Conservation (phyloP, 2,888 invertebrate species). For the Hirtodrosophila duncani region DNA sequence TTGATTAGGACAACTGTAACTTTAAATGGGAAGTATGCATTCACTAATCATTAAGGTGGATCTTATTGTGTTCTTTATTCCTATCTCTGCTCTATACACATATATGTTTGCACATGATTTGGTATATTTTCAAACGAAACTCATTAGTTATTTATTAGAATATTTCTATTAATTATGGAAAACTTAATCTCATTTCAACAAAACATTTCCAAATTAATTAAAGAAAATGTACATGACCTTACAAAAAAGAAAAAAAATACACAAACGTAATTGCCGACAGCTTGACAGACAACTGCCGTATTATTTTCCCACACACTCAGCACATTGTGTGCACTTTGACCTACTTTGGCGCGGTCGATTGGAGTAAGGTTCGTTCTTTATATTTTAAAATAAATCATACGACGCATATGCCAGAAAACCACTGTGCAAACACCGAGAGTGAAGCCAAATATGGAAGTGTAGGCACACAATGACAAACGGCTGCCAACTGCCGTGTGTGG, state of each 20-base stretch:
- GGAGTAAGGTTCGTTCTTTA: constrained; percentile 26
- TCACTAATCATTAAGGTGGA: too few relatives aligned
- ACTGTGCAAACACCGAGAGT: constrained; percentile 42
- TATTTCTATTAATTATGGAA: too few relatives aligned
- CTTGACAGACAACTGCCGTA: constrained; percentile 2
- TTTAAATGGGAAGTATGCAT: too few relatives aligned
- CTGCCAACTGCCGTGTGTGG: constrained; percentile 8
- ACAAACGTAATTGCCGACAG: constrained; percentile 16
- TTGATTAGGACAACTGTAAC: too few relatives aligned
- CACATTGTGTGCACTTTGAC: constrained; percentile 29
- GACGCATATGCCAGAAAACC: constrained; percentile 50
- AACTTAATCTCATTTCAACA: background rate
- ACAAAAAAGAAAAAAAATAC: constrained; percentile 12
- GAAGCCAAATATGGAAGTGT: constrained; percentile 9
- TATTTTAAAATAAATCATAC: constrained; percentile 65
- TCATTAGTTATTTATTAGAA: too few relatives aligned
- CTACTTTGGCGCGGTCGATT: constrained; percentile 23
- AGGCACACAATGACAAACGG: constrained; percentile 15
- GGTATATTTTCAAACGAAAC: too few relatives aligned
- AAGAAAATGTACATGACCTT: background rate
- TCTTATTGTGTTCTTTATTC: too few relatives aligned
- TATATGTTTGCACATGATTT: too few relatives aligned
- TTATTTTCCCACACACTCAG: constrained; percentile 1
- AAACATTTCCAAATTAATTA: background rate
- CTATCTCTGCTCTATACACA: too few relatives aligned